Conservation (phyloP, 2,888 invertebrate genomes). For the Pterostichus madidus region DNA sequence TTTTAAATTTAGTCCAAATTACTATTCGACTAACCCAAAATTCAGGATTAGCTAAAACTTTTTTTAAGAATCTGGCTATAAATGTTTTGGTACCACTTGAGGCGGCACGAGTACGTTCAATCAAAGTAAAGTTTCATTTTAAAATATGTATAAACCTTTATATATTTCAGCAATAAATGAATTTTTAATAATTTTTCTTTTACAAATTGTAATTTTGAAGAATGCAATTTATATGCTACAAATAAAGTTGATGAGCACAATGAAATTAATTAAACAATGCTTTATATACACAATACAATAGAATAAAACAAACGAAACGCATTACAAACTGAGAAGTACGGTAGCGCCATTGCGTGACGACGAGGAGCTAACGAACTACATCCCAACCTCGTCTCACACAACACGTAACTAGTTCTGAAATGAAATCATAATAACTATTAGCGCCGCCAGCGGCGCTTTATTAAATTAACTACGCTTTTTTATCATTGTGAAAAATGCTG, state of each 20-base stretch:
- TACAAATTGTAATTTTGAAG: too few species aligned
- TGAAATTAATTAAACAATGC: conserved; percentile 23
- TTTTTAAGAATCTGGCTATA: too few species aligned
- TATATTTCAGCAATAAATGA: too few species aligned
- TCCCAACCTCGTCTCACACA: conserved; percentile 2
- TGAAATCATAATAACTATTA: conserved; percentile 61
- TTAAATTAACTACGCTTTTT: conserved; percentile 55
- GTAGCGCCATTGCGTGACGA: conserved; percentile 43
- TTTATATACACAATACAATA: conserved; percentile 6
- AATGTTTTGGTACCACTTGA: too few species aligned
- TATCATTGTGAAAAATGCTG: conserved; percentile 52
- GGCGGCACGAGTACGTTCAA: too few species aligned
- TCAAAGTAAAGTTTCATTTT: too few species aligned
- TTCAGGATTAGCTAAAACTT: too few species aligned
- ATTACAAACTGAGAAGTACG: conserved; percentile 37
- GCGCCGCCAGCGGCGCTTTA: conserved; percentile 24
- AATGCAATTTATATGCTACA: too few species aligned
- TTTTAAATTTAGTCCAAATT: too few species aligned
- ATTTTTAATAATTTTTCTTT: too few species aligned
- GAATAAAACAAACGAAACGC: conserved; percentile 40
- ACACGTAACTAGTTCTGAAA: conserved; percentile 45
- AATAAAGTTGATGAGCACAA: not conserved
- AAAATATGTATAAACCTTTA: too few species aligned
- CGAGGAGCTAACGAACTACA: conserved; percentile 46
- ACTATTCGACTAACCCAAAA: too few species aligned